Conservation (phyloP, 2,113 vertebrate species). For the Tragelaphus strepsiceros region DNA sequence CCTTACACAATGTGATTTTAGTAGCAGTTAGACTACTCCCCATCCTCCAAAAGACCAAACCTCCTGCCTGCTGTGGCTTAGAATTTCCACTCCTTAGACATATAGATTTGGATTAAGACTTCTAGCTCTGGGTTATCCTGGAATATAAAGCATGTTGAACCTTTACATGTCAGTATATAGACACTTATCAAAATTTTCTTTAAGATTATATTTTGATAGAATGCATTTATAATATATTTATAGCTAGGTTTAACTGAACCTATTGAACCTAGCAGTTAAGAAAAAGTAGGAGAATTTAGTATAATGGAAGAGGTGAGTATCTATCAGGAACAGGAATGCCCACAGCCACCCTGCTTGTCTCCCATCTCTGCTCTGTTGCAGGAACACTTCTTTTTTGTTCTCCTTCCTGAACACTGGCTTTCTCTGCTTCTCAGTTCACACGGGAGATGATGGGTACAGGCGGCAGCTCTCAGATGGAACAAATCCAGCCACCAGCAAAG, state of each 20-base stretch:
- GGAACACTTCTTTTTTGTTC: not conserved
- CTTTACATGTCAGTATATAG: not conserved
- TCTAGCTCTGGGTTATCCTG: not conserved
- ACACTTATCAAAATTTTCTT: not conserved
- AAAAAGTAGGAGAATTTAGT: not conserved
- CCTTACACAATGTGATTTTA: not conserved
- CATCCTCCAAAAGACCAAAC: not conserved
- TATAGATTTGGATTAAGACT: not conserved
- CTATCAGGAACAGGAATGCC: not conserved
- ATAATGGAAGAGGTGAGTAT: not conserved
- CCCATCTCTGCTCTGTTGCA: not conserved
- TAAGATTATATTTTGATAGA: not conserved
- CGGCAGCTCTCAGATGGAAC: not conserved
- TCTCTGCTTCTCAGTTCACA: not conserved
- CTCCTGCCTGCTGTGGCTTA: not conserved
- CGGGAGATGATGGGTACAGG: too few species aligned
- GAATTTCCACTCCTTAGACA: not conserved
- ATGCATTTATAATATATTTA: not conserved
- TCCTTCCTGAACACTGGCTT: not conserved
- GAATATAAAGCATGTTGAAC: not conserved
- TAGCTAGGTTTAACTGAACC: not conserved
- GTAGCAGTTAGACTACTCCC: not conserved
- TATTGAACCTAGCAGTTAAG: not conserved
- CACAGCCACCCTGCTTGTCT: not conserved
- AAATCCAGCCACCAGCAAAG: not conserved